phyloP scores from a whole-genome alignment of 1,140 invertebrate species.

The Galleria mellonella region DNA sequence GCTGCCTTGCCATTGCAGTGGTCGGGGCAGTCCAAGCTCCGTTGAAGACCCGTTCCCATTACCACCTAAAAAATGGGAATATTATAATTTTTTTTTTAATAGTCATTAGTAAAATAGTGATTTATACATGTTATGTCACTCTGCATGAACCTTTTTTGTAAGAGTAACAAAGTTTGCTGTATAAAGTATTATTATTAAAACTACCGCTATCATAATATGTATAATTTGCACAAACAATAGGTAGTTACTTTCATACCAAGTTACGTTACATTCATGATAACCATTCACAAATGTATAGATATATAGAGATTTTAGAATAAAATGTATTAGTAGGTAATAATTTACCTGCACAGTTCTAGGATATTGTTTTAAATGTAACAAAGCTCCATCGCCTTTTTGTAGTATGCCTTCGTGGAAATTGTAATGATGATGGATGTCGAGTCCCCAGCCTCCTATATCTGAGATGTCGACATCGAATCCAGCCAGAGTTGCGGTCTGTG shows the following conservation, averaged over 20 bases:
- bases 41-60: slow-evolving; percentile 94
- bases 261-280: no score
- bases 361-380: slow-evolving; percentile 93
- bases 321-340: not conserved
- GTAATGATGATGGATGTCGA: slow-evolving; percentile 98
- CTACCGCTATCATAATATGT: no score
- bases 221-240: no score
- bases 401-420: slow-evolving; percentile 98
- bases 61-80: slow-evolving; percentile 76
- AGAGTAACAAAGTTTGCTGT: no score
- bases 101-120: no score
- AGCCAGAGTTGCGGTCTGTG: slow-evolving; percentile 92
- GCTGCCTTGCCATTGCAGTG: slow-evolving; percentile 91
- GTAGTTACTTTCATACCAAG: no score
- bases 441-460: slow-evolving; percentile 97
- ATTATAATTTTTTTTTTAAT: not conserved
- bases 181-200: no score
- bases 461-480: slow-evolving; percentile 99
- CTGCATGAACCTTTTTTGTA: no score
- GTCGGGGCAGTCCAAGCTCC: slow-evolving; percentile 82
- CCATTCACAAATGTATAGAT: no score
- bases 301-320: no score
- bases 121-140: no score
- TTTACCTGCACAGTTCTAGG: slow-evolving; percentile 85
- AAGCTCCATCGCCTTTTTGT: slow-evolving; percentile 96